phyloP scores from a whole-genome alignment of 2,888 invertebrate species.

The Conops quadrifasciatus region DNA sequence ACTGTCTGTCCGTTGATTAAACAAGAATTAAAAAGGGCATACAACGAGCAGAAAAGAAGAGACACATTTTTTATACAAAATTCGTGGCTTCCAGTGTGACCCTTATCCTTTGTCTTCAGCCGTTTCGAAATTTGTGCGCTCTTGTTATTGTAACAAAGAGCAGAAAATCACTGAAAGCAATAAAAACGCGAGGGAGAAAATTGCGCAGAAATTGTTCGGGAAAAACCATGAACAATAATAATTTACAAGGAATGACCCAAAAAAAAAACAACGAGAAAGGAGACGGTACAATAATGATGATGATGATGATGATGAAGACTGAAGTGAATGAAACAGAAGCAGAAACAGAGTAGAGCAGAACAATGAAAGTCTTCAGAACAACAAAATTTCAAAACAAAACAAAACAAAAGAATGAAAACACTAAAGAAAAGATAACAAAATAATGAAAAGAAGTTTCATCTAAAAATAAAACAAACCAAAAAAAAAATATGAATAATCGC shows the following conservation, averaged over 20 bases:
- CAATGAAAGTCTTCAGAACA: not conserved
- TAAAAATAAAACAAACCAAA: not conserved
- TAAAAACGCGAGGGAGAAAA: conserved; percentile 1
- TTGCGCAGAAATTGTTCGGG: not conserved
- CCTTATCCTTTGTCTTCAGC: too few species aligned
- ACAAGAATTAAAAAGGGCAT: too few species aligned
- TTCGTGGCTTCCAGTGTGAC: too few species aligned
- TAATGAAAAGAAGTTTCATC: not conserved
- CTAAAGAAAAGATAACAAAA: not conserved
- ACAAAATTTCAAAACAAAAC: not conserved
- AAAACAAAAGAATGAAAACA: not conserved
- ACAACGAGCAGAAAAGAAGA: too few species aligned
- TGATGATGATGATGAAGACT: not conserved
- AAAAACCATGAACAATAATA: not conserved
- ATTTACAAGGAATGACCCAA: not conserved
- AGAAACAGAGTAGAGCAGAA: not conserved
- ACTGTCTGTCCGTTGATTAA: too few species aligned
- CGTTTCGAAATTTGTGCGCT: too few species aligned
- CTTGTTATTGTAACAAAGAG: too few species aligned
- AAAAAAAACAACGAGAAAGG: not conserved
- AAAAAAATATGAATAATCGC: not conserved
- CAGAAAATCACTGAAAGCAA: not conserved
- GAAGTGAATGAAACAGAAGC: too few species aligned
- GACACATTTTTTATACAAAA: too few species aligned
- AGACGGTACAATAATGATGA: not conserved